A percentile compares a stretch with the other conserved stretches of the same genome.
These are phyloP conservation scores for Acronicta psi DNA, from an alignment of 2,888 invertebrate species.

Conservation along the genomic window DNA sequence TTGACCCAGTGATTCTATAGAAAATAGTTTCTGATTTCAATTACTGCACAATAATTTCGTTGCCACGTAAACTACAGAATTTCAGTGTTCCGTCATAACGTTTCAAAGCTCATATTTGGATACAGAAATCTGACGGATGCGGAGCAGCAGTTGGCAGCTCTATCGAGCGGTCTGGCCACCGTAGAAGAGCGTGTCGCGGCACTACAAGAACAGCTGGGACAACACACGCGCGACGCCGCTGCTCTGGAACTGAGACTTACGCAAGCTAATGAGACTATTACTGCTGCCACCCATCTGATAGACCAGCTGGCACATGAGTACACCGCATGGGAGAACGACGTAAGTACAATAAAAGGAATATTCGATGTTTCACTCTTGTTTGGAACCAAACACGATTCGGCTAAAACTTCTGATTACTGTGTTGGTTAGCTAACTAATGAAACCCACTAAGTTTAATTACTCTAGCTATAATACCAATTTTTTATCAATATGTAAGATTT, in stretches of 20 bases:
- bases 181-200: slow-evolving; percentile 95
- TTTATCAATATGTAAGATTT: too few species aligned
- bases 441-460: too few species aligned
- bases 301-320: slow-evolving; percentile 96
- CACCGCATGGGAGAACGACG: slow-evolving; percentile 93
- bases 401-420: too few species aligned
- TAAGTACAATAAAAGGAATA: slow-evolving; percentile 62
- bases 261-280: slow-evolving; percentile 93
- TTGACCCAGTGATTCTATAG: too few species aligned
- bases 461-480: too few species aligned
- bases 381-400: too few species aligned
- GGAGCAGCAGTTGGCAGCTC: slow-evolving; percentile 93
- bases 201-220: slow-evolving; percentile 93
- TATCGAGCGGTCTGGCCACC: slow-evolving; percentile 93
- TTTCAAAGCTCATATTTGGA: background rate
- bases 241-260: slow-evolving; percentile 95
- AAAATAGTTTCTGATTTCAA: too few species aligned
- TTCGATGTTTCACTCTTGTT: background rate
- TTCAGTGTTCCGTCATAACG: too few species aligned
- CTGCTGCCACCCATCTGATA: slow-evolving; percentile 93
- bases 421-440: too few species aligned
- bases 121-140: slow-evolving; percentile 93
- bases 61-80: too few species aligned
- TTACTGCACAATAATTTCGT: too few species aligned
- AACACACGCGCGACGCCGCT: slow-evolving; percentile 97